phyloP scores from a whole-genome alignment of 2,113 vertebrate species.

The Brachionichthys hirsutus region DNA sequence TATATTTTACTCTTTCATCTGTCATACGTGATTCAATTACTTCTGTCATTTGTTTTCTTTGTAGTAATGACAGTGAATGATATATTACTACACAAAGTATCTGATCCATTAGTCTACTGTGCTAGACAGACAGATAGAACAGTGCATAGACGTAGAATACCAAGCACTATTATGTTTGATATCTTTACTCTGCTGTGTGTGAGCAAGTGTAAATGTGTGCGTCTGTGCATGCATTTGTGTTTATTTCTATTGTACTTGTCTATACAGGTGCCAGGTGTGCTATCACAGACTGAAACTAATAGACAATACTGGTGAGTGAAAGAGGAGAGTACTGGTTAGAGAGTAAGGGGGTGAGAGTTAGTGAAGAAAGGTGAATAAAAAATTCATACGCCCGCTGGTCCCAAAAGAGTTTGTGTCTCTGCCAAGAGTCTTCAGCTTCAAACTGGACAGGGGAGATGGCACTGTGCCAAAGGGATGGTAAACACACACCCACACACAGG shows the following conservation, averaged over 20 bases:
- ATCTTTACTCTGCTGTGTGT: slow-evolving; percentile 59
- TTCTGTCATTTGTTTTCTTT: no score
- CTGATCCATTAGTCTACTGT: neutral
- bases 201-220: slow-evolving; percentile 30
- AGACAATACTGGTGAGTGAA: slow-evolving; percentile 56
- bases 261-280: slow-evolving; percentile 57
- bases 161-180: slow-evolving; percentile 37
- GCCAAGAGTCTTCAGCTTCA: slow-evolving; percentile 68
- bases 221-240: slow-evolving; percentile 14
- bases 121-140: neutral
- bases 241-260: slow-evolving; percentile 32
- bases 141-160: slow-evolving; percentile 40
- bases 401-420: slow-evolving; percentile 73
- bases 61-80: no score
- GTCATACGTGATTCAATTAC: neutral
- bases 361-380: slow-evolving; percentile 70
- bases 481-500: slow-evolving; percentile 5
- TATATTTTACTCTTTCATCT: slow-evolving; percentile 22
- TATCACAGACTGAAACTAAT: slow-evolving; percentile 39
- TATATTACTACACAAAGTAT: neutral
- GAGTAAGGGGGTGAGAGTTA: slow-evolving; percentile 39
- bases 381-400: slow-evolving; percentile 71
- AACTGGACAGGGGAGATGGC: slow-evolving; percentile 58
- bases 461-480: slow-evolving; percentile 50
- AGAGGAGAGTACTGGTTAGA: slow-evolving; percentile 26